These are phyloP conservation scores for Prionailurus bengalensis DNA, from an alignment of 2,113 vertebrate genomes.

Conservation along the genomic window DNA sequence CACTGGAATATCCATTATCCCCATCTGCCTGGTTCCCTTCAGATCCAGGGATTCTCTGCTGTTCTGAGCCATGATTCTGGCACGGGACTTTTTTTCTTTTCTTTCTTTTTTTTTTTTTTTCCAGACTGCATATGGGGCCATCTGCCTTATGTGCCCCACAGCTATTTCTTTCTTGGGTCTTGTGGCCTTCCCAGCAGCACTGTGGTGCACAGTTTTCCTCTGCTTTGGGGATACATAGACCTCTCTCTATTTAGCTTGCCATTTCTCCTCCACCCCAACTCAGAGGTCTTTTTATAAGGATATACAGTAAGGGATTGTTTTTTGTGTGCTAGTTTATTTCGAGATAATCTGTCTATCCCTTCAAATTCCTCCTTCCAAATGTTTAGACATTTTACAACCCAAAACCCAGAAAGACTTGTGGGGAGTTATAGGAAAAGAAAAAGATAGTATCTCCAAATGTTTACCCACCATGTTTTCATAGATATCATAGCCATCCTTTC, in stretches of 20 bases:
- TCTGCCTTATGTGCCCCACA: neutral
- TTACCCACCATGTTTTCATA: neutral
- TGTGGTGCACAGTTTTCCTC: neutral
- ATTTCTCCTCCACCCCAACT: neutral
- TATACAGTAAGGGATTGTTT: neutral
- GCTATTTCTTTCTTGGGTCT: neutral
- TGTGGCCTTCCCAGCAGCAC: neutral
- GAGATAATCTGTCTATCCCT: neutral
- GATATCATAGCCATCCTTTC: neutral
- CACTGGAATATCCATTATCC: neutral
- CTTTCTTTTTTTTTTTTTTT: neutral
- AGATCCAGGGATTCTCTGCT: constrained; percentile 34
- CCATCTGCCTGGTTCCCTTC: neutral
- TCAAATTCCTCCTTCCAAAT: neutral
- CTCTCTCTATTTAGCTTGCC: neutral
- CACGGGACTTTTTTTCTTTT: neutral
- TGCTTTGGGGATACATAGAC: neutral
- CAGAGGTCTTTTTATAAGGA: neutral
- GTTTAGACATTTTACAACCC: constrained; percentile 6
- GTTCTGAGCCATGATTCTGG: neutral
- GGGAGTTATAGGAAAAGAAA: neutral
- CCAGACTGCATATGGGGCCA: neutral
- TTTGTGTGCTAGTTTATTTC: neutral
- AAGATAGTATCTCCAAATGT: neutral
- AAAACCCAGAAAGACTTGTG: neutral